A percentile compares a stretch with the other conserved stretches of the same genome.
These are phyloP conservation scores for Apocrypta bakeri DNA, from an alignment of 1,140 invertebrate genomes.

Conservation along the genomic window DNA sequence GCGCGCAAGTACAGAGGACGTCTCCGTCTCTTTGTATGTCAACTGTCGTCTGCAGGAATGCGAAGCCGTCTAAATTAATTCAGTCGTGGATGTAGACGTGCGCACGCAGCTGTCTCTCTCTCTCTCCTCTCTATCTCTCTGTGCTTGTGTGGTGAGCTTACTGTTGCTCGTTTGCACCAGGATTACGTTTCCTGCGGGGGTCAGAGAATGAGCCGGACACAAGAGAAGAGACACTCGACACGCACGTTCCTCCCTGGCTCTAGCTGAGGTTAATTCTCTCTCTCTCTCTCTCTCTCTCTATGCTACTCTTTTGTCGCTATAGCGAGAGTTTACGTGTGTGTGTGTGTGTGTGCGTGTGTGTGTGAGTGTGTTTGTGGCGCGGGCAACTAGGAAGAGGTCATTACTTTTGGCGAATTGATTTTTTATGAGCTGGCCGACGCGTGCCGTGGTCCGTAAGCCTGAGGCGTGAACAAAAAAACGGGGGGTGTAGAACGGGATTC, in stretches of 20 bases:
- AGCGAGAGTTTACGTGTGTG: not conserved
- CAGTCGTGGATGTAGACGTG: not conserved
- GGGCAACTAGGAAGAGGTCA: not conserved
- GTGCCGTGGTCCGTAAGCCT: not conserved
- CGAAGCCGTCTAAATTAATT: constrained; percentile 46
- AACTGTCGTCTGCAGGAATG: constrained; percentile 45
- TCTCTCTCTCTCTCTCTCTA: not conserved
- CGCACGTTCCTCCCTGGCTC: not conserved
- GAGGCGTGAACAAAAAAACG: not conserved
- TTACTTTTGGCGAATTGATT: constrained; percentile 48
- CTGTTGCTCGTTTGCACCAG: constrained; percentile 20
- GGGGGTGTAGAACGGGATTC: not conserved
- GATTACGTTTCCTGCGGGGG: constrained; percentile 26
- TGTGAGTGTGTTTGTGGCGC: not conserved
- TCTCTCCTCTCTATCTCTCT: not conserved
- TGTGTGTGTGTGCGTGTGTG: not conserved
- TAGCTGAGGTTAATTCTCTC: not conserved
- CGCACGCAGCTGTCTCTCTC: not conserved
- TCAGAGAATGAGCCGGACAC: not conserved
- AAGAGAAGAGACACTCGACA: constrained; percentile 21
- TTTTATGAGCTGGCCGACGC: constrained; percentile 38
- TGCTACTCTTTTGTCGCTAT: no score
- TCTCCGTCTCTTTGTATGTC: constrained; percentile 39
- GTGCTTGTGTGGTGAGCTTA: not conserved
- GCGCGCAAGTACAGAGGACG: not conserved